Evolutionary conservation across 2,797 vertebrate species (phyloP).

Genomic region (Lindbergichthys nudifrons): DNA sequence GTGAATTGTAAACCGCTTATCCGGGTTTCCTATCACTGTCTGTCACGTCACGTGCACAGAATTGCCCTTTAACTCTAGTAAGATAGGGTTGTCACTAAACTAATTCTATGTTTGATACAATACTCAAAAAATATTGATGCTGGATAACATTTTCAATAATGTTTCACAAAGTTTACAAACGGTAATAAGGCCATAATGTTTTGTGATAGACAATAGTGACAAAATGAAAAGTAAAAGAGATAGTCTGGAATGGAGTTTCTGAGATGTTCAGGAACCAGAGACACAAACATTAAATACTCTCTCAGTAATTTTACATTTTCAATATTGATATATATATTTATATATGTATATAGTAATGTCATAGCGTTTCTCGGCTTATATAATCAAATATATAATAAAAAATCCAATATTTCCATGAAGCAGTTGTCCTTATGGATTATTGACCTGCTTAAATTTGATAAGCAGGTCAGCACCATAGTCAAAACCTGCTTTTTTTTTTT

Average conservation of each 20-base stretch:
- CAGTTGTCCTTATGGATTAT: constrained; percentile 1
- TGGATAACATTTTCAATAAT: too few relatives aligned
- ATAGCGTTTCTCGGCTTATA: not conserved
- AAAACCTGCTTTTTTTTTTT: too few relatives aligned
- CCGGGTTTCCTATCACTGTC: not conserved
- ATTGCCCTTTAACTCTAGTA: not conserved
- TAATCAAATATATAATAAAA: too few relatives aligned
- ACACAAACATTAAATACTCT: not conserved
- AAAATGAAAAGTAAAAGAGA: not conserved
- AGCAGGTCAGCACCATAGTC: too few relatives aligned
- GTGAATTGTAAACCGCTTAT: not conserved
- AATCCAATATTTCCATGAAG: not conserved
- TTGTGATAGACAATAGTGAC: not conserved
- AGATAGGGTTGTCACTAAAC: too few relatives aligned
- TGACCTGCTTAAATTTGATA: too few relatives aligned
- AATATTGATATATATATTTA: too few relatives aligned
- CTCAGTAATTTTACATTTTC: not conserved
- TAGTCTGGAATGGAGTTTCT: not conserved
- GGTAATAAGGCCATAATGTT: too few relatives aligned
- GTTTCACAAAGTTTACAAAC: too few relatives aligned
- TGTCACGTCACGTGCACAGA: not conserved
- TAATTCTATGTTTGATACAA: too few relatives aligned
- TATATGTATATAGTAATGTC: not conserved
- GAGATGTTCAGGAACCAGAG: not conserved
- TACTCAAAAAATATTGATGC: too few relatives aligned